Evolutionary conservation across 2,113 vertebrate genomes (phyloP).

Genomic region (Cyphomyrus plagiostoma): DNA sequence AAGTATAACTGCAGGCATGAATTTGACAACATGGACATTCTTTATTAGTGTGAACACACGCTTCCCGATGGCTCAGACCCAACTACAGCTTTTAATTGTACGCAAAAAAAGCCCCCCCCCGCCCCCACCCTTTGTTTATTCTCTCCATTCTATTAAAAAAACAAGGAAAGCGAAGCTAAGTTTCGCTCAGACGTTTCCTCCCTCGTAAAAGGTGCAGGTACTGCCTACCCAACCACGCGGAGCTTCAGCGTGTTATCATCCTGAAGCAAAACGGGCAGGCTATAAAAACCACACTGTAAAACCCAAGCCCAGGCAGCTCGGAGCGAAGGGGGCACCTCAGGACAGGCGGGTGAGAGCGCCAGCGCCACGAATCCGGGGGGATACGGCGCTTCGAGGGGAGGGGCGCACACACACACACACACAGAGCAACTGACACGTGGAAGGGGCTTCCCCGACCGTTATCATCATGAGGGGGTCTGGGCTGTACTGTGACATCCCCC

Average conservation of each 20-base stretch:
- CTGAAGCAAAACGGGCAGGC: not conserved
- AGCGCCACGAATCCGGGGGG: not conserved
- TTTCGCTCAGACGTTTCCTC: not conserved
- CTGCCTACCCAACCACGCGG: not conserved
- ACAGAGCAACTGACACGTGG: not conserved
- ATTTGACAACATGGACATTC: constrained; percentile 11
- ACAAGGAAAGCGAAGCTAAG: not conserved
- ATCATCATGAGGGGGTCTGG: not conserved
- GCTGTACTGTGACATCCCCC: not conserved
- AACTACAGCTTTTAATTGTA: constrained; percentile 5
- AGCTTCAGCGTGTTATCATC: not conserved
- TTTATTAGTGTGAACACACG: not conserved
- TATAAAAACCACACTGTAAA: not conserved
- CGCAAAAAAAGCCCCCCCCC: not conserved
- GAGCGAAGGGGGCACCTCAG: not conserved
- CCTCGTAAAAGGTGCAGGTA: not conserved
- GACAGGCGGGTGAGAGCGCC: not conserved
- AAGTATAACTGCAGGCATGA: constrained; percentile 14
- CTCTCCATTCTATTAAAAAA: not conserved
- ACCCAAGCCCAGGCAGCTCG: not conserved
- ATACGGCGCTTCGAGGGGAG: not conserved
- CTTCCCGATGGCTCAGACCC: not conserved
- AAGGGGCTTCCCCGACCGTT: not conserved
- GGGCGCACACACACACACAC: not conserved
- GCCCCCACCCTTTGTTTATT: not conserved